phyloP scores from a whole-genome alignment of 2,797 vertebrate genomes.

The Gambusia yucatana region DNA sequence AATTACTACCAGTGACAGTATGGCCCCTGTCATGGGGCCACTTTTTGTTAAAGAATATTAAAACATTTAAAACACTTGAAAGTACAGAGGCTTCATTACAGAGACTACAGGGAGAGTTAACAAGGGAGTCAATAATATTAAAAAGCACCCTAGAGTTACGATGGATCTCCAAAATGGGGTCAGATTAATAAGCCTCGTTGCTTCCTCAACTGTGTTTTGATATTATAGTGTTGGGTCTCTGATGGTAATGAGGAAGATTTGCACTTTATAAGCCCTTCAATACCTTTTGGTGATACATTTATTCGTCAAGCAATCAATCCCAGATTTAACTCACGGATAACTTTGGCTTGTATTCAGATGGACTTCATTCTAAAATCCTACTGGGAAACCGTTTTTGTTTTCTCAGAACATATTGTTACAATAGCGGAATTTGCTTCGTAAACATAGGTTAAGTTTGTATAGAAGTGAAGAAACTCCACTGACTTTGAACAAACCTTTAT shows the following conservation, averaged over 20 bases:
- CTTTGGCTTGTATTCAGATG: neutral
- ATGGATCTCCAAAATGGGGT: slow-evolving; percentile 62
- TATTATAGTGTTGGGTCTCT: slow-evolving; percentile 46
- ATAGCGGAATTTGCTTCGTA: neutral
- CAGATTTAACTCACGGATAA: neutral
- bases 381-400: too few relatives aligned
- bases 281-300: slow-evolving; percentile 44
- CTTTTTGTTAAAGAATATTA: slow-evolving; percentile 52
- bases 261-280: slow-evolving; percentile 42
- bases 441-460: neutral
- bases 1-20: slow-evolving; percentile 42
- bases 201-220: slow-evolving; percentile 52
- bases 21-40: slow-evolving; percentile 29
- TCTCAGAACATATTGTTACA: neutral
- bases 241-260: slow-evolving; percentile 38
- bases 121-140: slow-evolving; percentile 62
- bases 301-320: slow-evolving; percentile 10
- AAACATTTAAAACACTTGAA: slow-evolving; percentile 51
- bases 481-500: neutral
- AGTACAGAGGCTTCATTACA: slow-evolving; percentile 54
- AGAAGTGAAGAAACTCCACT: neutral
- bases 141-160: slow-evolving; percentile 59
- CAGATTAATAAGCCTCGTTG: slow-evolving; percentile 50
- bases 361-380: too few relatives aligned
- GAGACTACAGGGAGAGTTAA: slow-evolving; percentile 55